Conservation (phyloP, 2,888 invertebrate genomes). For the Seladonia tumulorum region DNA sequence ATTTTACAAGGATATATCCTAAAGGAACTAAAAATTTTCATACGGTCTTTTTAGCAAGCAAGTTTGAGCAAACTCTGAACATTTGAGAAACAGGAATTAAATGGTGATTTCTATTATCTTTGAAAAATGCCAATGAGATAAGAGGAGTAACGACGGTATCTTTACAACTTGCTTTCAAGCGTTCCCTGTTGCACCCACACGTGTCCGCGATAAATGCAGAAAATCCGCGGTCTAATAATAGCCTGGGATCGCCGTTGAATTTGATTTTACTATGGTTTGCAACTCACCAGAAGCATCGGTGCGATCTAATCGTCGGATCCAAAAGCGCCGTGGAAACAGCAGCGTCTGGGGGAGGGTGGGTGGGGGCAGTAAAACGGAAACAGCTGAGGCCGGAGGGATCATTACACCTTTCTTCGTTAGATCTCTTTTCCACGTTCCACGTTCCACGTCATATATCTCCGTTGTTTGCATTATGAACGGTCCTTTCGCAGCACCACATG, state of each 20-base stretch:
- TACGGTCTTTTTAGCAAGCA: too few relatives aligned
- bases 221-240: not conserved
- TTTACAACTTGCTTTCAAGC: not conserved
- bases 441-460: constrained; percentile 20
- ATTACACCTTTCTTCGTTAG: not conserved
- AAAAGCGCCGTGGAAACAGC: not conserved
- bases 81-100: too few relatives aligned
- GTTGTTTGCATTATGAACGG: constrained; percentile 47
- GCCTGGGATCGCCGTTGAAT: not conserved
- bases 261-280: not conserved
- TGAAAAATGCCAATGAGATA: not conserved
- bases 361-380: not conserved
- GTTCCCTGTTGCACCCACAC: not conserved
- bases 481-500: constrained; percentile 37
- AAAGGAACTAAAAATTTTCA: not conserved
- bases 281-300: not conserved
- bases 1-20: too few relatives aligned
- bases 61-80: too few relatives aligned
- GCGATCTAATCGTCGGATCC: not conserved
- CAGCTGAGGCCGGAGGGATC: not conserved
- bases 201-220: not conserved
- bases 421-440: constrained; percentile 3
- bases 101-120: not conserved
- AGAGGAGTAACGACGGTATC: not conserved
- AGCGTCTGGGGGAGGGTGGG: not conserved